Evolutionary conservation across 2,797 vertebrate genomes (phyloP), one percentile per base, ranked within the genome.

Genomic region (Alosa sapidissima): DNA sequence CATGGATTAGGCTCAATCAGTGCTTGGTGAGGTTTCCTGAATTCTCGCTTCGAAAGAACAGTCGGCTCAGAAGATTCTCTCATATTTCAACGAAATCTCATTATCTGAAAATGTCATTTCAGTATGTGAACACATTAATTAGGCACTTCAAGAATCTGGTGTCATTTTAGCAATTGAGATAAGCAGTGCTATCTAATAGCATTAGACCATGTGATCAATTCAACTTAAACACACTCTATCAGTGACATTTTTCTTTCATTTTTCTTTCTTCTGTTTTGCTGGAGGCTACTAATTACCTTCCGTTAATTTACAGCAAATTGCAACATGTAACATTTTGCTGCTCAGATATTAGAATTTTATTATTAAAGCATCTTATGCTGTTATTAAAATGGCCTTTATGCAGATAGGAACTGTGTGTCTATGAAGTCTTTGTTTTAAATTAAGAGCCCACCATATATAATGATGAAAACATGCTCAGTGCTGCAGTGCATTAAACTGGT

Each of bases 81-180:
- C 14, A 33, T 14, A 75, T 75, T 75, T 41, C 13, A 58, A 75
- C 33, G 33, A 75, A 75, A 75, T 75, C 68, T 41, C 68, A 75
- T 28, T 33, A 75, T 75, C 36, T 7, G 41, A 78, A 78, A 78
- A 78, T 47, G 72, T 78, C 14, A 78, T 78, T 78, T 78, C 72
- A 78, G 6, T 8, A 78, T 5, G 16, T 14, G 1, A 47, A 19
- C 36, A 47, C 72, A 47, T 78, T 78, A 78, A 78, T 78, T 78
- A 78, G 72, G 6, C 41, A n/a, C 72, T 78, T 47, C 5, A 45
- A 45, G 41, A 45, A 78, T 78, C 72, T 78, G 72, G 72, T 78
- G 72, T 78, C 72, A 78, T 36, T 78, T 19, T 5, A 47, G 72
- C 72, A 47, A 78, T 47, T 78, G 36, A 78, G 41, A 78, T 78